Percentiles rank a stretch among this genome's conserved stretches.
Evolutionary conservation across 2,888 invertebrate species (phyloP).

Genomic region (Diaphora mendica): DNA sequence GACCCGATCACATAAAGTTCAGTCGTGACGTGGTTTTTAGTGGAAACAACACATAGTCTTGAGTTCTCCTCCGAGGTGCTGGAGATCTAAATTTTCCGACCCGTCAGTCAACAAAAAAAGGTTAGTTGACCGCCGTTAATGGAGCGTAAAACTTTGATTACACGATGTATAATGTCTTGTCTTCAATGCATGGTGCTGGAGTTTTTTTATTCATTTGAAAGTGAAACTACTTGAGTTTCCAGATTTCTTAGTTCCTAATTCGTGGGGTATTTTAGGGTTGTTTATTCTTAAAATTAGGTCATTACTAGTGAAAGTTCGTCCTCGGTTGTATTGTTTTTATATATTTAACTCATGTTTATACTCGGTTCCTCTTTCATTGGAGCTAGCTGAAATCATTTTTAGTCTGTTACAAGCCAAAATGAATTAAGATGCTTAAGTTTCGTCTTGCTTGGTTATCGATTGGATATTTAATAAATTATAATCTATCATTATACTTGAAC

Average conservation of each 20-base stretch:
- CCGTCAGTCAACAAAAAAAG: no score
- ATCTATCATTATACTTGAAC: conserved; percentile 34
- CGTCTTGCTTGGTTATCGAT: background rate
- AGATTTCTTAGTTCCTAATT: background rate
- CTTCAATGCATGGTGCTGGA: background rate
- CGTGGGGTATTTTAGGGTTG: background rate
- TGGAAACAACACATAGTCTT: no score
- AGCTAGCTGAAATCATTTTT: background rate
- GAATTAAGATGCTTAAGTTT: background rate
- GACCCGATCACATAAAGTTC: no score
- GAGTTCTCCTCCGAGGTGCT: no score
- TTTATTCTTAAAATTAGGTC: background rate
- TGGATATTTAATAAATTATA: conserved; percentile 17
- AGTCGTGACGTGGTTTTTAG: no score
- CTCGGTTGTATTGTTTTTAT: background rate
- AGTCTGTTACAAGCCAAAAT: background rate
- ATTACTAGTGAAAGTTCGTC: background rate
- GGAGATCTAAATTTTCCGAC: no score
- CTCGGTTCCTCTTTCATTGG: background rate
- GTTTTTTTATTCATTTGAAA: background rate
- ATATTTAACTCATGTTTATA: background rate
- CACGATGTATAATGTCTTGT: background rate
- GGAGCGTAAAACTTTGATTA: background rate
- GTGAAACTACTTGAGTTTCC: background rate
- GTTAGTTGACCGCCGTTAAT: no score